phyloP scores from a whole-genome alignment of 2,113 vertebrate genomes.

The Atlantisia rogersi region DNA sequence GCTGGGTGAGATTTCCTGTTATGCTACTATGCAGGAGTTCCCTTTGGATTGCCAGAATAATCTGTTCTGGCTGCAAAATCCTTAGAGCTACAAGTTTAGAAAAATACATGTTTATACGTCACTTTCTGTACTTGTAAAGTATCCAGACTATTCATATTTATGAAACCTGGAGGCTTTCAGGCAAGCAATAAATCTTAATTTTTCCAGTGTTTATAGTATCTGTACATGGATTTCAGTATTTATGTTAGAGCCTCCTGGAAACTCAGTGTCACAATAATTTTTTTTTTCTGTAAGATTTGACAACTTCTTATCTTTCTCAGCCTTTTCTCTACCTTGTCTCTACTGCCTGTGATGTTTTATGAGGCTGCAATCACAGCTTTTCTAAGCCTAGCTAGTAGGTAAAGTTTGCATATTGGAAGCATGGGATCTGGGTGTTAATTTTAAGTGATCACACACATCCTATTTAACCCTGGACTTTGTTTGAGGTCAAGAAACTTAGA shows the following conservation, averaged over 20 bases:
- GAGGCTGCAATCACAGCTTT: not conserved
- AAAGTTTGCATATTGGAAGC: not conserved
- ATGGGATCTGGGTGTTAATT: not conserved
- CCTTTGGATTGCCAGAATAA: not conserved
- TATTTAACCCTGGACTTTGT: not conserved
- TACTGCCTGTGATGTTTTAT: not conserved
- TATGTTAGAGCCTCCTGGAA: not conserved
- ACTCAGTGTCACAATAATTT: not conserved
- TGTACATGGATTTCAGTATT: not conserved
- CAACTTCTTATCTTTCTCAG: not conserved
- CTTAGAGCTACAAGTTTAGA: not conserved
- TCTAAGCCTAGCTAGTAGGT: not conserved
- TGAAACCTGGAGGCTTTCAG: not conserved
- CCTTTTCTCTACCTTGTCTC: not conserved
- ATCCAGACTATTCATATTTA: not conserved
- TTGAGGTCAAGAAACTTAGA: conserved; percentile 65
- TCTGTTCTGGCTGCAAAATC: not conserved
- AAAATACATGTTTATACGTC: not conserved
- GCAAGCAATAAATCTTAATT: not conserved
- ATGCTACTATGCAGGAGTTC: not conserved
- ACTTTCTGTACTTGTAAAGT: not conserved
- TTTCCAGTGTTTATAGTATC: not conserved
- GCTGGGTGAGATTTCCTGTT: not conserved
- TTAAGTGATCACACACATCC: not conserved
- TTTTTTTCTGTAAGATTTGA: not conserved